Evolutionary conservation across 2,113 vertebrate genomes (phyloP).

Genomic region (Stictonetta naevosa): DNA sequence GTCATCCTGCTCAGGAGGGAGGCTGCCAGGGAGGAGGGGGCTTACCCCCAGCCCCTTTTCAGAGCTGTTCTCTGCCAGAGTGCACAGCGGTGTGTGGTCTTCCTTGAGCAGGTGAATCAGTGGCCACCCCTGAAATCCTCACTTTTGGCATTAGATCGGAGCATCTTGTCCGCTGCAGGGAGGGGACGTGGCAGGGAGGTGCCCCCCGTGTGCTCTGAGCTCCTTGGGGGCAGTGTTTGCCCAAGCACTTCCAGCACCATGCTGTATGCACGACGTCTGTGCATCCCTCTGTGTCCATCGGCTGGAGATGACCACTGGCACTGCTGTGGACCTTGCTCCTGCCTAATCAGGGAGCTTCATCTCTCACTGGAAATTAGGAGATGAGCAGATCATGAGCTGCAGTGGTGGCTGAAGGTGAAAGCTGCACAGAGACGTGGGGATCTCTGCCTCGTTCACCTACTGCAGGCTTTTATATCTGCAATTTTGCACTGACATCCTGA

Average conservation of each 20-base stretch:
- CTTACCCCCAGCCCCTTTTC: background rate
- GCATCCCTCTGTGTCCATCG: background rate
- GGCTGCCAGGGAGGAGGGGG: background rate
- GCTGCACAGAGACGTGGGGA: background rate
- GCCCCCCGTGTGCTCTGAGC: background rate
- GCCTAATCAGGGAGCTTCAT: background rate
- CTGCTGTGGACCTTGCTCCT: background rate
- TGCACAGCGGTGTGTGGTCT: background rate
- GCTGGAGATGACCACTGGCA: background rate
- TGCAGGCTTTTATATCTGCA: background rate
- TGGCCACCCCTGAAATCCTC: background rate
- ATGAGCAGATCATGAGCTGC: background rate
- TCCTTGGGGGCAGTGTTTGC: accelerated
- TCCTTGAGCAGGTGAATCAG: background rate
- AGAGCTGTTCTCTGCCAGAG: background rate
- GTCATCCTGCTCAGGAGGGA: background rate
- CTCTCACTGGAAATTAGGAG: background rate
- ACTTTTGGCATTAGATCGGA: background rate
- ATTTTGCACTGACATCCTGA: background rate
- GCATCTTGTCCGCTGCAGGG: background rate
- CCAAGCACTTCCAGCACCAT: accelerated
- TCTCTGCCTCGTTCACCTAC: background rate
- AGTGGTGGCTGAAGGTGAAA: background rate
- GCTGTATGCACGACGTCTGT: background rate
- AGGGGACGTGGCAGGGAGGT: background rate